Conservation (phyloP, 2,797 vertebrate genomes). For the Hyperoplus immaculatus region DNA sequence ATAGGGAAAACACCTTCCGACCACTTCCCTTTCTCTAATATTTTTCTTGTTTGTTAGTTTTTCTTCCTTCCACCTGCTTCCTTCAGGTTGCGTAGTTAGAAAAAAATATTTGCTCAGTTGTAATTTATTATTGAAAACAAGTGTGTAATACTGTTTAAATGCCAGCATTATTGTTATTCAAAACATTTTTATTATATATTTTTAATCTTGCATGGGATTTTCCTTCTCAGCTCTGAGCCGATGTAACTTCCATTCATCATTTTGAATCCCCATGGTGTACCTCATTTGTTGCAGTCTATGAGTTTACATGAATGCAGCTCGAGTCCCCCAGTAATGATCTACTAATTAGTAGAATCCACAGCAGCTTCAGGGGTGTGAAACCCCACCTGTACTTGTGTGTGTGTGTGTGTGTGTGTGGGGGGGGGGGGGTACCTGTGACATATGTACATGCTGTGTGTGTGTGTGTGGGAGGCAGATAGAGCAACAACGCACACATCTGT, state of each 20-base stretch:
- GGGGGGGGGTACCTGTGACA: conserved; percentile 43
- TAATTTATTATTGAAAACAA: not conserved
- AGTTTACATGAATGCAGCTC: conserved; percentile 34
- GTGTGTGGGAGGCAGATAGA: not conserved
- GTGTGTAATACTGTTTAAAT: not conserved
- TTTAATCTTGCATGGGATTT: not conserved
- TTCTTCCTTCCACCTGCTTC: not conserved
- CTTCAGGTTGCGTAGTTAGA: not conserved
- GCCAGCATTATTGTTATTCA: not conserved
- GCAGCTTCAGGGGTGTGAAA: conserved; percentile 50
- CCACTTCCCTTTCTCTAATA: conserved; percentile 7
- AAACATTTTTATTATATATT: not conserved
- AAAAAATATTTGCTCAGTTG: not conserved
- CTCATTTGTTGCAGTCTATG: conserved; percentile 60
- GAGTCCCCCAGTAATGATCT: conserved; percentile 65
- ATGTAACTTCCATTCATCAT: conserved; percentile 55
- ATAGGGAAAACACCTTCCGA: not conserved
- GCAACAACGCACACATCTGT: conserved; percentile 20
- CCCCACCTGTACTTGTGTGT: conserved; percentile 63
- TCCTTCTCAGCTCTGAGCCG: not conserved
- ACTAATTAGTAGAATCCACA: conserved; percentile 66
- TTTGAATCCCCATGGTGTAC: conserved; percentile 46
- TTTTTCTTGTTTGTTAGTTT: not conserved
- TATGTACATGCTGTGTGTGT: conserved; percentile 47
- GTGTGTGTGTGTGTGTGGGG: conserved; percentile 20